Conservation (phyloP, 2,888 invertebrate species). For the Diabrotica balteata region DNA sequence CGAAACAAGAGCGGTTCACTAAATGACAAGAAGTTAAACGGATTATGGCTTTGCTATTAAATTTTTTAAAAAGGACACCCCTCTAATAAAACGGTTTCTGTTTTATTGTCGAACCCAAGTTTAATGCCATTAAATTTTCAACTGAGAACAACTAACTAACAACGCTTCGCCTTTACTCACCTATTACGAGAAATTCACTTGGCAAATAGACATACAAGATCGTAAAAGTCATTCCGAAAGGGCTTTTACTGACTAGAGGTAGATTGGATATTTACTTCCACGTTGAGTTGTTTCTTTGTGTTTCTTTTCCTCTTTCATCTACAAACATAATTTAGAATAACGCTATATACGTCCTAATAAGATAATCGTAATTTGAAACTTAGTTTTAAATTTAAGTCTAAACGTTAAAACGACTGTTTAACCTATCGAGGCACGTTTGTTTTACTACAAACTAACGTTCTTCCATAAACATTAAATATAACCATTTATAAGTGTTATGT, state of each 20-base stretch:
- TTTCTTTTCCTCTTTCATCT: too few species aligned
- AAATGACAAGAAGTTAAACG: conserved; percentile 46
- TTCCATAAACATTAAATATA: too few species aligned
- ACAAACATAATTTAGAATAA: too few species aligned
- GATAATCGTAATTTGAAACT: too few species aligned
- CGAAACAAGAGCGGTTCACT: conserved; percentile 41
- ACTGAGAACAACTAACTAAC: conserved; percentile 28
- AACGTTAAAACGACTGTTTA: too few species aligned
- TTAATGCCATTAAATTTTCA: conserved; percentile 29
- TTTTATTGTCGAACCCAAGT: conserved; percentile 28
- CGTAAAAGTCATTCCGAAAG: conserved; percentile 21
- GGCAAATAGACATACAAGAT: conserved; percentile 25
- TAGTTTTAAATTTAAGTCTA: too few species aligned
- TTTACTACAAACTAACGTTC: too few species aligned
- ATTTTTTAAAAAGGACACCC: conserved; percentile 37
- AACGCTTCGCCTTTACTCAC: conserved; percentile 19
- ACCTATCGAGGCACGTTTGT: too few species aligned
- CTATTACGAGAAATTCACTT: conserved; percentile 28
- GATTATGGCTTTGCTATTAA: conserved; percentile 44
- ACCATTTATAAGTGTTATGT: too few species aligned
- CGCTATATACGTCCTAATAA: too few species aligned
- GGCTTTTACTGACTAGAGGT: conserved; percentile 6
- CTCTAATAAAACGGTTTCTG: conserved; percentile 31
- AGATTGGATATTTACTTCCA: background rate
- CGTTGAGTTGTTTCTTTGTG: too few species aligned